These are phyloP conservation scores for Mesitornis unicolor DNA, from an alignment of 2,113 vertebrate genomes.

Conservation along the genomic window DNA sequence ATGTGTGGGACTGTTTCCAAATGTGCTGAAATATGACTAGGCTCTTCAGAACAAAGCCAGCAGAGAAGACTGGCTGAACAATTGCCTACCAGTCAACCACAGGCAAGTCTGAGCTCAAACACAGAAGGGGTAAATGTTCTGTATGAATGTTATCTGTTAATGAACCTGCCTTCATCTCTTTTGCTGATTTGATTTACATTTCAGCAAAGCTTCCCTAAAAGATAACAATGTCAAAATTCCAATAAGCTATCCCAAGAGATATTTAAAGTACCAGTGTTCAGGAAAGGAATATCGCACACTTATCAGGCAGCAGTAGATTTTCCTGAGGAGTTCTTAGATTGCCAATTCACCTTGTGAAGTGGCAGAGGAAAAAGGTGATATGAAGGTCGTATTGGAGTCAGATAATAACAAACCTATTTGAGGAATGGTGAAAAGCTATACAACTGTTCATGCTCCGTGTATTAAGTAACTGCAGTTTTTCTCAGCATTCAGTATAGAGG, in stretches of 20 bases:
- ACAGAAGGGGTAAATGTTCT: neutral
- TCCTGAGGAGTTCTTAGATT: neutral
- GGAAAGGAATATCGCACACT: neutral
- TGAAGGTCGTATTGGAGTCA: neutral
- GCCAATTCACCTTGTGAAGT: constrained; percentile 1
- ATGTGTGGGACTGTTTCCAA: neutral
- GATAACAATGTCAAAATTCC: neutral
- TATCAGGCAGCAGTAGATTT: neutral
- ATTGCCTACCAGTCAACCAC: neutral
- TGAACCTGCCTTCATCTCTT: neutral
- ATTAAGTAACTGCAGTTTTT: constrained; percentile 4
- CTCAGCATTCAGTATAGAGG: neutral
- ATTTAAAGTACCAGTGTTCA: neutral
- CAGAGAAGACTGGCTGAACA: neutral
- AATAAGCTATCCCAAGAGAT: neutral
- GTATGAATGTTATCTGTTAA: neutral
- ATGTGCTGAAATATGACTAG: fast-evolving
- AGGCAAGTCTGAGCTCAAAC: neutral
- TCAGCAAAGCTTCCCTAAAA: neutral
- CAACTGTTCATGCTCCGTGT: constrained; percentile 5
- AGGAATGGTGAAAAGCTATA: neutral
- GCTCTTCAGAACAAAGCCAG: neutral
- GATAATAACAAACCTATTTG: neutral
- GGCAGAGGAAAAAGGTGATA: neutral
- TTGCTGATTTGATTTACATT: neutral